These are phyloP conservation scores for Vidua macroura DNA, from an alignment of 2,113 vertebrate genomes.

Conservation along the genomic window DNA sequence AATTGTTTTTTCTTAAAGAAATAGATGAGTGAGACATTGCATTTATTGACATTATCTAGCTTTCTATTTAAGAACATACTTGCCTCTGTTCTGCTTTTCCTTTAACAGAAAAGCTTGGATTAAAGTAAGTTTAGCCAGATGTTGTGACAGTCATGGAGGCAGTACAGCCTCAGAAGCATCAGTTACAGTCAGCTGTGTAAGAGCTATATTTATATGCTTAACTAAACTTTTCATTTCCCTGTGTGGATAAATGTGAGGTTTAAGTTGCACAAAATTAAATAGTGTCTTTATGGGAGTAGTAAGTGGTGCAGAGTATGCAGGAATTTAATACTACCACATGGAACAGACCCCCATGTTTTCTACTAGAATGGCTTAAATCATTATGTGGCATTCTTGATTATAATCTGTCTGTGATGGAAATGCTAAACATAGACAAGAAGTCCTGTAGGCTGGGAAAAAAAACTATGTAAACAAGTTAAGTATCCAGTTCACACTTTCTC, in stretches of 20 bases:
- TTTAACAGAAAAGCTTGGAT: background rate
- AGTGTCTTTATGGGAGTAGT: background rate
- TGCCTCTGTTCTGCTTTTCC: background rate
- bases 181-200: background rate
- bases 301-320: background rate
- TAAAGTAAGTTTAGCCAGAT: background rate
- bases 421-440: background rate
- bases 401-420: background rate
- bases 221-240: background rate
- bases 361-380: background rate
- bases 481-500: background rate
- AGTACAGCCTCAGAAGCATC: background rate
- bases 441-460: background rate
- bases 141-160: background rate
- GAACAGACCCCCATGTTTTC: background rate
- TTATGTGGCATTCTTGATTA: background rate
- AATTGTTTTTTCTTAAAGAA: background rate
- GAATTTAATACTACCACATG: conserved; percentile 13
- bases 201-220: conserved; percentile 24
- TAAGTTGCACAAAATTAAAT: conserved; percentile 51
- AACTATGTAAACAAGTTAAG: background rate
- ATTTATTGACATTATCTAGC: background rate
- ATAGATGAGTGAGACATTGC: background rate
- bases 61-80: background rate
- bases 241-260: background rate